Evolutionary conservation across 2,113 vertebrate genomes (phyloP), one percentile per base, ranked within the genome.

Genomic region (Otocyon megalotis): DNA sequence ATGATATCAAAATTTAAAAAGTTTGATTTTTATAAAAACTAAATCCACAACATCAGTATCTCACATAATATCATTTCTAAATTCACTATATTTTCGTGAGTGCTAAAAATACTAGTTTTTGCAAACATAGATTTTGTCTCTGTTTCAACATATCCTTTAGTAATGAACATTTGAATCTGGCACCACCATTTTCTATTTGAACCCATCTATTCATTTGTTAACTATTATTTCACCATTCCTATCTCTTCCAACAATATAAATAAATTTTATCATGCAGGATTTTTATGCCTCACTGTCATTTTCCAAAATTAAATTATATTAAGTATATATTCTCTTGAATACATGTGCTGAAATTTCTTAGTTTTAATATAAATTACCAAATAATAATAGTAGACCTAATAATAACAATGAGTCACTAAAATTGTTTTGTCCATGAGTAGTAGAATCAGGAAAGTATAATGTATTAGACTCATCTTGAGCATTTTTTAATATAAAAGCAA

Each of bases 401-500:
- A 50, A 69, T n/a, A 3, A 72, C 71, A 91, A 26, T 76, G 50
- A 58, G 13, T 80, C 17, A 97, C 81, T 95, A 82, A 85, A 79
- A 54, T 83, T 84, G 95, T 87, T 93, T 95, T 77, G 11, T 30
- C 63, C 28, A 32, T 56, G 2, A 56, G 83, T 76, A 67, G 30
- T 43, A 91, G 30, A 90, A 88, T 84, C 90, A 48, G 37, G 28
- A 92, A 82, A 91, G 43, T 89, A 89, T 76, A 87, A 81, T 76
- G 7, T 60, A 79, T 88, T 35, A 95, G 65, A 5, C 0, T 0
- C 22, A 20, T 54, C 80, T 95, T 74, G 48, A 97, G 65, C 15
- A 71, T 37, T 84, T 93, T 86, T 94, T 5, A 48, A 32, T 89
- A 62, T 90, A 53, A 90, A 98, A 97, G 94, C 9, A 96, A 63